These are phyloP conservation scores for Protobothrops flavoviridis DNA, from an alignment of 2,113 vertebrate species.

Conservation along the genomic window DNA sequence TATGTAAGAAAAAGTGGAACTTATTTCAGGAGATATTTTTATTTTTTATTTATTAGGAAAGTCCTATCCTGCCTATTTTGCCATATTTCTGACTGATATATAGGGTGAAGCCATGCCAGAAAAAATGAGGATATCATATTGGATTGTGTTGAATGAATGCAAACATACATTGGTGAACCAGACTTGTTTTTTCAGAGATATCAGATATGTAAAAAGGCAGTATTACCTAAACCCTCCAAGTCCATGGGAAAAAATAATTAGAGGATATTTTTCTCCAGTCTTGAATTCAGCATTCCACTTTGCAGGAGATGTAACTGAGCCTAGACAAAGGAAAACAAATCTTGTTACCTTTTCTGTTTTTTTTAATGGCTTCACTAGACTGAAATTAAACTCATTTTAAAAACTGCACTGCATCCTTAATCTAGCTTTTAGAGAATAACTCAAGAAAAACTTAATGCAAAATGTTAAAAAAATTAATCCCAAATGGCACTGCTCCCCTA, in stretches of 20 bases:
- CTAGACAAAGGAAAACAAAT: constrained; percentile 63
- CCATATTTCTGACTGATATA: not conserved
- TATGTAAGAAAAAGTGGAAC: not conserved
- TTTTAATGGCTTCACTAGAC: not conserved
- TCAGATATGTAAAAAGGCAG: constrained; percentile 13
- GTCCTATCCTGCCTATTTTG: not conserved
- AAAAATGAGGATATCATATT: not conserved
- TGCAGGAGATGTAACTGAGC: constrained; percentile 84
- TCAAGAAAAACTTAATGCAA: not conserved
- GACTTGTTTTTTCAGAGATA: not conserved
- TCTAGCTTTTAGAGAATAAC: not conserved
- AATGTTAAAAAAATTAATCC: not conserved
- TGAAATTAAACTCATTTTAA: not conserved
- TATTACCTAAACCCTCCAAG: constrained; percentile 93
- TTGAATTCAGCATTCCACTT: constrained; percentile 83
- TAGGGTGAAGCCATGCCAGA: not conserved
- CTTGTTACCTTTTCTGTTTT: accelerated
- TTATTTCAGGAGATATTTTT: not conserved
- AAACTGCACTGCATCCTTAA: not conserved
- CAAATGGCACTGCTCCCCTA: not conserved
- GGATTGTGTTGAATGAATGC: not conserved
- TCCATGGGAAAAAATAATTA: constrained; percentile 93
- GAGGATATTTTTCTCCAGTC: constrained; percentile 82
- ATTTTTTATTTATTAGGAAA: not conserved
- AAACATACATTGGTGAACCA: not conserved